These are phyloP conservation scores for Leptinotarsa peninsularis DNA, from an alignment of 2,888 invertebrate genomes.

Conservation along the genomic window DNA sequence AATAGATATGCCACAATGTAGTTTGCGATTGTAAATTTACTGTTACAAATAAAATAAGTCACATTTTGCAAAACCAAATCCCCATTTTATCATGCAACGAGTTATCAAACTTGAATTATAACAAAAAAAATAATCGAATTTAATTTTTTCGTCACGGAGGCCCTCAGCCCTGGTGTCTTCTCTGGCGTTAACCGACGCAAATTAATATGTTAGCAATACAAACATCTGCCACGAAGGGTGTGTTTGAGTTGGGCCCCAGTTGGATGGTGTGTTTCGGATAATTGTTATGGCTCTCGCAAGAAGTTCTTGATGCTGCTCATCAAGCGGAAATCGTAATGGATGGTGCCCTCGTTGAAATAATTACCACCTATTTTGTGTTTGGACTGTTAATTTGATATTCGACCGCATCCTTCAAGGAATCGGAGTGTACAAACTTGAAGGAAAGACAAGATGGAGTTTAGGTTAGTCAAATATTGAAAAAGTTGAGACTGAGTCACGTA, in stretches of 20 bases:
- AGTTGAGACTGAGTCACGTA: too few species aligned
- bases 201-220: slow-evolving; percentile 44
- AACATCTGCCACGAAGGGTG: slow-evolving; percentile 35
- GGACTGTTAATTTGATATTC: slow-evolving; percentile 12
- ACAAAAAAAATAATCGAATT: background rate
- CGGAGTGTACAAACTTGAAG: too few species aligned
- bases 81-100: too few species aligned
- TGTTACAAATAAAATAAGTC: too few species aligned
- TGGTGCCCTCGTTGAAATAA: background rate
- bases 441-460: too few species aligned
- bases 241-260: slow-evolving; percentile 46
- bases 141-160: background rate
- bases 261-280: slow-evolving; percentile 40
- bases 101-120: too few species aligned
- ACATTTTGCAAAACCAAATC: too few species aligned
- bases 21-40: too few species aligned
- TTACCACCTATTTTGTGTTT: slow-evolving; percentile 19
- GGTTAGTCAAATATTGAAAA: too few species aligned
- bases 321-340: slow-evolving; percentile 20
- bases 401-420: background rate
- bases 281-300: slow-evolving; percentile 39
- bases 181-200: slow-evolving; percentile 41
- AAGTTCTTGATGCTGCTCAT: slow-evolving; percentile 27
- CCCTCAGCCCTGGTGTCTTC: background rate
- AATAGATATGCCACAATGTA: too few species aligned